A percentile compares a stretch with the other conserved stretches of the same genome.
Conservation (phyloP, 2,113 vertebrate genomes). For the Paramisgurnus dabryanus region DNA sequence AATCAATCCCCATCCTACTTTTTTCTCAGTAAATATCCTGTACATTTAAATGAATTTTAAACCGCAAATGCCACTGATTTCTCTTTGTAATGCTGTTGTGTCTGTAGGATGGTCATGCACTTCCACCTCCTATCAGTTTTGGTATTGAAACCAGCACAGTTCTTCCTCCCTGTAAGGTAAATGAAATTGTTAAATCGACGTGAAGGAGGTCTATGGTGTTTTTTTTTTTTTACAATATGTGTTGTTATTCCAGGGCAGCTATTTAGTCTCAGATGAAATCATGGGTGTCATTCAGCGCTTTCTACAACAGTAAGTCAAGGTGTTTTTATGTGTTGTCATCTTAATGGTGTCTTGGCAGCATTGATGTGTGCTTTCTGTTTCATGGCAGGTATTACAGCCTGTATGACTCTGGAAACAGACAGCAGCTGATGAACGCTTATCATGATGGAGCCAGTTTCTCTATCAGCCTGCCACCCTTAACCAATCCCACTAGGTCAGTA, state of each 20-base stretch:
- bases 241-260: constrained; percentile 78
- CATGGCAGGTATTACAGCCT: constrained; percentile 81
- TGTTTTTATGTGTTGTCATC: neutral
- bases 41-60: too few species aligned
- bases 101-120: constrained; percentile 84
- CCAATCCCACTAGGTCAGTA: constrained; percentile 80
- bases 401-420: constrained; percentile 86
- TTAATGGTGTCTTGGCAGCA: neutral
- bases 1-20: too few species aligned
- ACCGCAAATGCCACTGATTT: neutral
- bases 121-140: constrained; percentile 86
- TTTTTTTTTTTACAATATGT: constrained; percentile 15
- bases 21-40: too few species aligned
- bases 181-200: neutral
- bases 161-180: constrained; percentile 85
- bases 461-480: constrained; percentile 77
- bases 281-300: constrained; percentile 81
- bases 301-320: constrained; percentile 83
- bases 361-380: constrained; percentile 1
- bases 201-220: neutral
- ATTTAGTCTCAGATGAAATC: constrained; percentile 82
- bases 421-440: constrained; percentile 87
- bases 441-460: constrained; percentile 88
- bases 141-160: constrained; percentile 83
- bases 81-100: constrained; percentile 15